Conservation (phyloP, 2,888 invertebrate species). For the Synanthedon formicaeformis region DNA sequence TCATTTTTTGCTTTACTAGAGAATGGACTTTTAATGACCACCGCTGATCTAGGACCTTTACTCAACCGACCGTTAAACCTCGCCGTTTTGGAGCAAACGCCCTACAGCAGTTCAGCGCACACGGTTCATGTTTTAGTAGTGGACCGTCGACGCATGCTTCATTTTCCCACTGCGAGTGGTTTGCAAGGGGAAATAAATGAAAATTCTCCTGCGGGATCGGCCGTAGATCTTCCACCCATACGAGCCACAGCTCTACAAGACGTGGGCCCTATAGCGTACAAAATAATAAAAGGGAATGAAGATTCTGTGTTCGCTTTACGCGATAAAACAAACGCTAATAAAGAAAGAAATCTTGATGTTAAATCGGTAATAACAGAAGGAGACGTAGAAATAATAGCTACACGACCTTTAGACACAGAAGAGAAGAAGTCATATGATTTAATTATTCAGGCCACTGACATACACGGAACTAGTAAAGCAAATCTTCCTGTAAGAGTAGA, state of each 20-base stretch:
- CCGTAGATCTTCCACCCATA: conserved; percentile 78
- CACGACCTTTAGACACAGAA: conserved; percentile 84
- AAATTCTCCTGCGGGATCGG: conserved; percentile 79
- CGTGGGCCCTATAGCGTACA: conserved; percentile 80
- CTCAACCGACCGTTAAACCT: conserved; percentile 85
- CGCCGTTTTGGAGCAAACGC: conserved; percentile 83
- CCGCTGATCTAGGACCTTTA: conserved; percentile 84
- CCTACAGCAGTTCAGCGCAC: conserved; percentile 83
- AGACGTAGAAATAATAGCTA: conserved; percentile 82
- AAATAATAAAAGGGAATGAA: conserved; percentile 82
- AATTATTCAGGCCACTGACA: conserved; percentile 83
- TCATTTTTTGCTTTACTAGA: conserved; percentile 89
- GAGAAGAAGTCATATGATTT: conserved; percentile 77
- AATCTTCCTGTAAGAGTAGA: conserved; percentile 81
- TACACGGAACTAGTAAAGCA: conserved; percentile 83
- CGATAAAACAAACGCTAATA: conserved; percentile 48
- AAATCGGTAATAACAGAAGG: conserved; percentile 69
- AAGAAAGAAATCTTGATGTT: conserved; percentile 52
- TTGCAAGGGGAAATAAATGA: conserved; percentile 80
- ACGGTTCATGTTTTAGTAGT: conserved; percentile 85
- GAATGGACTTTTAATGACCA: conserved; percentile 92
- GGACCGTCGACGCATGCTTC: conserved; percentile 84
- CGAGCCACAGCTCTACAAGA: conserved; percentile 77
- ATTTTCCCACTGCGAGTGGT: conserved; percentile 76
- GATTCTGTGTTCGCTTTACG: conserved; percentile 80